phyloP scores from a whole-genome alignment of 2,113 vertebrate species.

The Notothenia coriiceps region DNA sequence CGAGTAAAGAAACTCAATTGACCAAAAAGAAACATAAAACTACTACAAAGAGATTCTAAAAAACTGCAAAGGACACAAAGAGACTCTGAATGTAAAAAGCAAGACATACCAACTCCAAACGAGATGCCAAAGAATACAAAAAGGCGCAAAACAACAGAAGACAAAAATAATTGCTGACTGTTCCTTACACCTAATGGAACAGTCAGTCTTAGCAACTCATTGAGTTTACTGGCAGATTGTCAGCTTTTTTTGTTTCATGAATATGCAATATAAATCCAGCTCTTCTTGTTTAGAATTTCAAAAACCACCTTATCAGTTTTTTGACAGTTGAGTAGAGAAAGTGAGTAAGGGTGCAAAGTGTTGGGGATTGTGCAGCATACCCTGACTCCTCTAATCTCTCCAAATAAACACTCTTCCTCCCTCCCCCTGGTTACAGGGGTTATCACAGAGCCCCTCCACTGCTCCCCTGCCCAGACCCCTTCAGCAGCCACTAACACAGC shows the following conservation, averaged over 20 bases:
- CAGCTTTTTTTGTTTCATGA: no score
- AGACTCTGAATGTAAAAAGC: no score
- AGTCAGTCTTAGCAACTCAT: not conserved
- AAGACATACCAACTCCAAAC: no score
- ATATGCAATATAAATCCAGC: not conserved
- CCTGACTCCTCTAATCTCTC: conserved; percentile 72
- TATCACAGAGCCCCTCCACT: conserved; percentile 66
- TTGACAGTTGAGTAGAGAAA: conserved; percentile 50
- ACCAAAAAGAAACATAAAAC: no score
- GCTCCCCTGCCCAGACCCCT: conserved; percentile 54
- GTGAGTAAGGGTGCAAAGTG: conserved; percentile 49
- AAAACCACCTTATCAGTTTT: conserved; percentile 34
- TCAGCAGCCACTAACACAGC: conserved; percentile 50
- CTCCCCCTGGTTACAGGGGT: conserved; percentile 65
- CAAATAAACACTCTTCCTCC: conserved; percentile 73
- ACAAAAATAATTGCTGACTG: no score
- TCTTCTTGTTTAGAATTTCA: conserved; percentile 21
- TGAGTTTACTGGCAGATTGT: not conserved
- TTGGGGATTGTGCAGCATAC: conserved; percentile 48
- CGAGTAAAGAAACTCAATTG: no score
- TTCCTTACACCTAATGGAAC: not conserved
- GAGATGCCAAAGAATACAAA: no score
- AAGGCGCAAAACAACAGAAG: no score
- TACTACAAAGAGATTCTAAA: no score
- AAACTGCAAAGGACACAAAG: no score